Conservation (phyloP, 2,888 invertebrate genomes). For the Chorisops tibialis region DNA sequence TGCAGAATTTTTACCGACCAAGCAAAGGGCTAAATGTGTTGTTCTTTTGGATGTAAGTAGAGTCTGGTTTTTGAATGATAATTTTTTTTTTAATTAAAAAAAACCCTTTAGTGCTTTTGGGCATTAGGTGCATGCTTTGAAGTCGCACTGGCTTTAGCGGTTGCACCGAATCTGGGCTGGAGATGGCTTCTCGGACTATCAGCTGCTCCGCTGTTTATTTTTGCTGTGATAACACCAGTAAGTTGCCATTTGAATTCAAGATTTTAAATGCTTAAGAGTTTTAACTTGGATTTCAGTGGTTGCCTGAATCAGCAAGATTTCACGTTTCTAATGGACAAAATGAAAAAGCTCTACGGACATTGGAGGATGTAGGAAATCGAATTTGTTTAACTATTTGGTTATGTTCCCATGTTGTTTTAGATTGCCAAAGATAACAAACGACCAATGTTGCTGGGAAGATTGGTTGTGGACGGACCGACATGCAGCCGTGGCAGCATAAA, state of each 20-base stretch:
- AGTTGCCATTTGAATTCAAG: slow-evolving; percentile 35
- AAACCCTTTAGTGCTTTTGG: slow-evolving; percentile 93
- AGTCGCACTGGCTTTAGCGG: slow-evolving; percentile 80
- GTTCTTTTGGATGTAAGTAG: slow-evolving; percentile 85
- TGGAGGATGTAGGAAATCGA: slow-evolving; percentile 77
- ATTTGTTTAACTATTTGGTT: background rate
- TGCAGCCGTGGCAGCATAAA: slow-evolving; percentile 60
- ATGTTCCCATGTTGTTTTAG: slow-evolving; percentile 40
- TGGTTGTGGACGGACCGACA: slow-evolving; percentile 74
- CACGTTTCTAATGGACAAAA: slow-evolving; percentile 83
- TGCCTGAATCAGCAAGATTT: slow-evolving; percentile 89
- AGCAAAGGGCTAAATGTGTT: slow-evolving; percentile 91
- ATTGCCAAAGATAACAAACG: slow-evolving; percentile 86
- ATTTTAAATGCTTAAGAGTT: background rate
- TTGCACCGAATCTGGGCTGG: slow-evolving; percentile 91
- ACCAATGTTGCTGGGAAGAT: slow-evolving; percentile 79
- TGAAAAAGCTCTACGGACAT: slow-evolving; percentile 78
- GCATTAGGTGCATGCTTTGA: slow-evolving; percentile 92
- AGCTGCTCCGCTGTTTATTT: slow-evolving; percentile 80
- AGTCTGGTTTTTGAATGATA: background rate
- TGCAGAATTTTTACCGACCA: slow-evolving; percentile 92
- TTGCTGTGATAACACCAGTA: slow-evolving; percentile 76
- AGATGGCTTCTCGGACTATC: slow-evolving; percentile 90
- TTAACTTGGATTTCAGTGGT: slow-evolving; percentile 66
- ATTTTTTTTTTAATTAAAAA: slow-evolving; percentile 28